Percentiles rank a stretch among this genome's conserved stretches.
Evolutionary conservation across 2,113 vertebrate genomes (phyloP).

Genomic region (Paradoxurus hermaphroditus): DNA sequence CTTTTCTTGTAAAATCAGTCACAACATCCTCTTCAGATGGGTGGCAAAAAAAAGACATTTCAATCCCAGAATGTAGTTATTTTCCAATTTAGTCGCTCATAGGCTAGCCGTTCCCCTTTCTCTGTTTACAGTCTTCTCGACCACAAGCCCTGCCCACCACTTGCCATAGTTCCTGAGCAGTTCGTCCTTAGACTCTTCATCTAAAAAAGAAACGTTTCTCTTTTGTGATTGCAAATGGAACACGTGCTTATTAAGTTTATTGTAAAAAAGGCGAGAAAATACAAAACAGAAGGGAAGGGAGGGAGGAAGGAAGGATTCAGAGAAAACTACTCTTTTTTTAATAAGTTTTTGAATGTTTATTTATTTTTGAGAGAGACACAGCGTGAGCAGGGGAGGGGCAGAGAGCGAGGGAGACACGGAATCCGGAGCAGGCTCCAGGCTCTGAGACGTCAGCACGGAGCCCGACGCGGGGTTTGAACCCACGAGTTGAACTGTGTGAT

Average conservation of each 20-base stretch:
- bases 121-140: not conserved
- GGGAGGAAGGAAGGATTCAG: not conserved
- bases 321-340: not conserved
- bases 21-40: not conserved
- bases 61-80: not conserved
- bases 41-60: not conserved
- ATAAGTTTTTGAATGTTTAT: too few species aligned
- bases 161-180: not conserved
- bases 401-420: too few species aligned
- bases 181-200: not conserved
- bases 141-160: not conserved
- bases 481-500: too few species aligned
- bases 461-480: fast-evolving
- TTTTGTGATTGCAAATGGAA: not conserved
- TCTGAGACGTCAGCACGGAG: too few species aligned
- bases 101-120: not conserved
- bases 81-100: not conserved
- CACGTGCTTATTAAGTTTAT: not conserved
- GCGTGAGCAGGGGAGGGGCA: too few species aligned
- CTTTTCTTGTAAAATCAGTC: not conserved
- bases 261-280: not conserved
- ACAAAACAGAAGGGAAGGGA: not conserved
- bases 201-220: not conserved
- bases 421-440: too few species aligned
- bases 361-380: too few species aligned